phyloP scores from a whole-genome alignment of 2,797 vertebrate genomes.

The Cryptoprocta ferox region DNA sequence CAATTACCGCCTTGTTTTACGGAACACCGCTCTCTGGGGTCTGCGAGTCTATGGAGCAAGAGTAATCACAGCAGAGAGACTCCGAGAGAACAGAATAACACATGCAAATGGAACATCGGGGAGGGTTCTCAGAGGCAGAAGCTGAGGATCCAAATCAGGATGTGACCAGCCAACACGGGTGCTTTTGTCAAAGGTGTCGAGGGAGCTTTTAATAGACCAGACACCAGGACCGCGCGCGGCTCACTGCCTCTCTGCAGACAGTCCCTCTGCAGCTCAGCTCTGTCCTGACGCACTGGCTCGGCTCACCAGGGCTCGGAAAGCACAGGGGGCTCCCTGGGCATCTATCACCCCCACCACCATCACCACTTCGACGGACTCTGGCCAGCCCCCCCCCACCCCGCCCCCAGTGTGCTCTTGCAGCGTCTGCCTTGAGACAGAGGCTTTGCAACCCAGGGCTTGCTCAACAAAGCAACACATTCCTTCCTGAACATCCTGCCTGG shows the following conservation, averaged over 20 bases:
- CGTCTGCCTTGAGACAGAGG: neutral
- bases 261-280: neutral
- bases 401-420: too few relatives aligned
- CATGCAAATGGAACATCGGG: neutral
- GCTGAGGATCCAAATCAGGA: neutral
- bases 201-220: neutral
- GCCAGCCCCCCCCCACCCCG: neutral
- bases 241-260: neutral
- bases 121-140: neutral
- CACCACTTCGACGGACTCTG: neutral
- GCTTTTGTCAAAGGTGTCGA: neutral
- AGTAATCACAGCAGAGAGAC: neutral
- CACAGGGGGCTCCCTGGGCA: rapidly evolving
- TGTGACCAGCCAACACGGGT: neutral
- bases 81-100: neutral
- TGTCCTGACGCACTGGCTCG: too few relatives aligned
- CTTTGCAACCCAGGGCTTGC: neutral
- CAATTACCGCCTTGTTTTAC: neutral
- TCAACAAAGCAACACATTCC: neutral
- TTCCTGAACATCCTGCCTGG: neutral
- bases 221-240: neutral
- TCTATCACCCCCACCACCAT: too few relatives aligned
- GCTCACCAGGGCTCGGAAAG: neutral
- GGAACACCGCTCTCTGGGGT: neutral
- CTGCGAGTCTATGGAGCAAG: neutral